phyloP scores from a whole-genome alignment of 2,797 vertebrate genomes.

The Anguilla obscura region DNA sequence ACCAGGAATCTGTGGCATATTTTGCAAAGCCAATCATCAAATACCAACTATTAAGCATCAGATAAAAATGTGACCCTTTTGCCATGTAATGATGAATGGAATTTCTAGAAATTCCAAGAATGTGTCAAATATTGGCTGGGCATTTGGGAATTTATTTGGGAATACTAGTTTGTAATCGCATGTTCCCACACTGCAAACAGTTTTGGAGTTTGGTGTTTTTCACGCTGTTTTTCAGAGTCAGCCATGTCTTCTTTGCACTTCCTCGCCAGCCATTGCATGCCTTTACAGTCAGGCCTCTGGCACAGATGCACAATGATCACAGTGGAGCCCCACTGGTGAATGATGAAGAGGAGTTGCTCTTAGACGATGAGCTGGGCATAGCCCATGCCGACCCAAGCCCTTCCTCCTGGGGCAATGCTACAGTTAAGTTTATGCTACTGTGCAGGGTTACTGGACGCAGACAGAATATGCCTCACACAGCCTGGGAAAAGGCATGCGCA shows the following conservation, averaged over 20 bases:
- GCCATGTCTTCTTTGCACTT: neutral
- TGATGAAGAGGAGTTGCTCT: neutral
- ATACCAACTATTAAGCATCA: slow-evolving; percentile 52
- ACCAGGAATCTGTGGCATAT: slow-evolving; percentile 43
- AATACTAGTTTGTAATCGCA: neutral
- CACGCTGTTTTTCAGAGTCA: neutral
- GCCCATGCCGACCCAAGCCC: neutral
- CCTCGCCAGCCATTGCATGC: neutral
- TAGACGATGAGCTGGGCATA: neutral
- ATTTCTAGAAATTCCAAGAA: slow-evolving; percentile 21
- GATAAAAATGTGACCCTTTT: slow-evolving; percentile 45
- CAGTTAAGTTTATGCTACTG: neutral
- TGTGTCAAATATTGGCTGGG: neutral
- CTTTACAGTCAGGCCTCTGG: too few relatives aligned
- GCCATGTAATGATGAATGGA: slow-evolving; percentile 14
- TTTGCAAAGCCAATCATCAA: slow-evolving; percentile 46
- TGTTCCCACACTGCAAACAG: neutral
- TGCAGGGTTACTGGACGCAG: neutral
- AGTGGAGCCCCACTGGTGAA: neutral
- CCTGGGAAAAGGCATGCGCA: neutral
- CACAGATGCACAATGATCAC: neutral
- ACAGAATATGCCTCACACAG: neutral
- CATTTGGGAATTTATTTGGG: neutral
- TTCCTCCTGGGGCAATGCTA: neutral
- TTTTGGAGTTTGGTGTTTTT: neutral